These are phyloP conservation scores for Choloepus didactylus DNA, from an alignment of 2,797 vertebrate species.

Conservation along the genomic window DNA sequence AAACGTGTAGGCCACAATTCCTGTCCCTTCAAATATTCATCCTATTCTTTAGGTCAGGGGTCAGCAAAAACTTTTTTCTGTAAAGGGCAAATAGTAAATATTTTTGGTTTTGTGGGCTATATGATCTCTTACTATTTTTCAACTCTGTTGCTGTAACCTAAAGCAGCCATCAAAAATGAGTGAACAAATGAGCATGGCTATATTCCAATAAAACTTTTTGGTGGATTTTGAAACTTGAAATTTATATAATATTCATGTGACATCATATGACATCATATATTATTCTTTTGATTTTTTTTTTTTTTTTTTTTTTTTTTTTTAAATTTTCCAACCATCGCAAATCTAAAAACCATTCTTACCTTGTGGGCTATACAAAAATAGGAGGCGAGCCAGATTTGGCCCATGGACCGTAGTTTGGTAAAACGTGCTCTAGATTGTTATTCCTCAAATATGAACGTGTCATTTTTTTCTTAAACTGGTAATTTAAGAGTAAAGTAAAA, in stretches of 20 bases:
- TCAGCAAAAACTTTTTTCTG: neutral
- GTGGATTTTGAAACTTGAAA: conserved; percentile 31
- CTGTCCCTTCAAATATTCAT: neutral
- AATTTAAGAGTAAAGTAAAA: conserved; percentile 42
- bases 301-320: too few relatives aligned
- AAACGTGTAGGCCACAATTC: neutral
- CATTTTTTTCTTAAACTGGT: conserved; percentile 18
- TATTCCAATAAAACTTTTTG: conserved; percentile 1
- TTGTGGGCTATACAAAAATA: neutral
- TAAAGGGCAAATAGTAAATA: neutral
- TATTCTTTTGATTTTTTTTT: neutral
- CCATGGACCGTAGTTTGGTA: neutral
- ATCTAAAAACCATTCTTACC: neutral
- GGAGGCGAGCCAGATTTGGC: neutral
- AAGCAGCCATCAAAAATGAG: neutral
- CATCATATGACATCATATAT: conserved; percentile 37
- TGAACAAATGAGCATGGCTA: neutral
- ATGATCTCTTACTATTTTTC: neutral
- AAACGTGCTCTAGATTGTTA: neutral
- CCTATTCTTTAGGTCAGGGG: neutral
- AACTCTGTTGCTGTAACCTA: neutral
- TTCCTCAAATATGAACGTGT: neutral
- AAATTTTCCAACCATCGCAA: neutral
- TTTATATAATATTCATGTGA: neutral
- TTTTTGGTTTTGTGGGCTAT: neutral